Evolutionary conservation across 2,888 invertebrate genomes (phyloP).

Genomic region (Coelinius sp.): DNA sequence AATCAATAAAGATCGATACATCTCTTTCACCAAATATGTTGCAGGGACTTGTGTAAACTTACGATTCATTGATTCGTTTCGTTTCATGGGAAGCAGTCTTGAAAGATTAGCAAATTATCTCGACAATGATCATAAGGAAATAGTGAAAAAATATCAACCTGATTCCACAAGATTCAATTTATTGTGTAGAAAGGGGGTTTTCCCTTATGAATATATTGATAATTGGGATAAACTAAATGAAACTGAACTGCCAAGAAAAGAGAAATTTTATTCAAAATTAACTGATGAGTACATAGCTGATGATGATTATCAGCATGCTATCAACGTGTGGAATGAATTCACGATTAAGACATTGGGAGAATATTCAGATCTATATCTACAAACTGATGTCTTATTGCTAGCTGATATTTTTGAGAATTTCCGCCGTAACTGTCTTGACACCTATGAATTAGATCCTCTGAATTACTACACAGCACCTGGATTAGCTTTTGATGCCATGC

Average conservation of each 20-base stretch:
- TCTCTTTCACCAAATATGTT: no score
- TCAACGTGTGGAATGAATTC: slow-evolving; percentile 59
- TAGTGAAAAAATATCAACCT: no score
- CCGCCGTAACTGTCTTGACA: slow-evolving; percentile 49
- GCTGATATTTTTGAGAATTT: slow-evolving; percentile 66
- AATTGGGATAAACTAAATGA: slow-evolving; percentile 49
- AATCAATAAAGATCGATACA: no score
- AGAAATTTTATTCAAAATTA: no score
- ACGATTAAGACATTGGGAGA: slow-evolving; percentile 56
- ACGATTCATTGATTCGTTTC: no score
- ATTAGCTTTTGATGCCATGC: no score
- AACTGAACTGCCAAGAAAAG: slow-evolving; percentile 34
- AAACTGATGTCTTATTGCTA: slow-evolving; percentile 60
- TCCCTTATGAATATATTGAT: slow-evolving; percentile 60
- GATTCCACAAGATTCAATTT: no score
- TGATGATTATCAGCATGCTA: slow-evolving; percentile 59
- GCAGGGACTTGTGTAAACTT: no score
- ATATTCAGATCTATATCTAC: slow-evolving; percentile 62
- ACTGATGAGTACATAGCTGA: slow-evolving; percentile 44
- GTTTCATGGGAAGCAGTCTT: no score
- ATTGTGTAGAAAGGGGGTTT: slow-evolving; percentile 56
- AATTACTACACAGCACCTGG: no score
- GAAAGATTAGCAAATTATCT: no score
- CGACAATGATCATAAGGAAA: no score
- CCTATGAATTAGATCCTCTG: slow-evolving; percentile 59